These are phyloP conservation scores for Mimumesa dahlbomi DNA, from an alignment of 2,888 invertebrate genomes.

Conservation along the genomic window DNA sequence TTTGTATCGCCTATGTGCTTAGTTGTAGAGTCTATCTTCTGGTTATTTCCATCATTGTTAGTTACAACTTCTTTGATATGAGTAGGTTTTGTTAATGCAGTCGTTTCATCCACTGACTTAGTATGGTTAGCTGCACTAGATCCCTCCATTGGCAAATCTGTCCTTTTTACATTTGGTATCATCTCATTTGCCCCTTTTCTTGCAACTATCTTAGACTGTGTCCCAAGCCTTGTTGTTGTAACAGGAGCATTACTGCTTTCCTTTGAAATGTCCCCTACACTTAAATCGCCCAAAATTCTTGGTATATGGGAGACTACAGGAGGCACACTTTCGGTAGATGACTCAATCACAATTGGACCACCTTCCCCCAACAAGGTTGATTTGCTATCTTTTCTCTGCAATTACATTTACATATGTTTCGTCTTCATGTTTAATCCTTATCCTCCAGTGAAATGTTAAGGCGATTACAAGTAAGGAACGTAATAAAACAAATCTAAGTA, in stretches of 20 bases:
- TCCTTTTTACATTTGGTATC: background rate
- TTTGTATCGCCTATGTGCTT: constrained; percentile 1
- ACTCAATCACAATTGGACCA: constrained; percentile 48
- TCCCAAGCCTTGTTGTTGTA: constrained; percentile 16
- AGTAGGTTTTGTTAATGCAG: constrained; percentile 4
- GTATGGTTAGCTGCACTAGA: background rate
- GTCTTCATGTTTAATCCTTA: too few relatives aligned
- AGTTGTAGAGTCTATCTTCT: background rate
- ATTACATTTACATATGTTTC: constrained; percentile 6
- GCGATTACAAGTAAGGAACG: too few relatives aligned
- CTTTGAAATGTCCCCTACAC: background rate
- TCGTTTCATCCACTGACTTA: constrained; percentile 18
- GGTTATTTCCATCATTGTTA: background rate
- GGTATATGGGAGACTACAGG: constrained; percentile 3
- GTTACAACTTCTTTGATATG: background rate
- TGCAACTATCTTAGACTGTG: constrained; percentile 40
- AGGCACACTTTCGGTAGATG: constrained; percentile 4
- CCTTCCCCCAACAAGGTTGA: constrained; percentile 52
- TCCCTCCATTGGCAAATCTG: background rate
- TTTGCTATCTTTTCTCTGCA: constrained; percentile 21
- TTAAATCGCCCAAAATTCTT: background rate
- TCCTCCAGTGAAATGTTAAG: too few relatives aligned
- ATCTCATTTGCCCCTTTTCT: constrained; percentile 41
- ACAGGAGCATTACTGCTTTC: constrained; percentile 3
- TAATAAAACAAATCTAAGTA: too few relatives aligned